Base-by-base conservation (phyloP, 37 sponge, comb jelly and placozoan species). In the Ianthella basta region DNA sequence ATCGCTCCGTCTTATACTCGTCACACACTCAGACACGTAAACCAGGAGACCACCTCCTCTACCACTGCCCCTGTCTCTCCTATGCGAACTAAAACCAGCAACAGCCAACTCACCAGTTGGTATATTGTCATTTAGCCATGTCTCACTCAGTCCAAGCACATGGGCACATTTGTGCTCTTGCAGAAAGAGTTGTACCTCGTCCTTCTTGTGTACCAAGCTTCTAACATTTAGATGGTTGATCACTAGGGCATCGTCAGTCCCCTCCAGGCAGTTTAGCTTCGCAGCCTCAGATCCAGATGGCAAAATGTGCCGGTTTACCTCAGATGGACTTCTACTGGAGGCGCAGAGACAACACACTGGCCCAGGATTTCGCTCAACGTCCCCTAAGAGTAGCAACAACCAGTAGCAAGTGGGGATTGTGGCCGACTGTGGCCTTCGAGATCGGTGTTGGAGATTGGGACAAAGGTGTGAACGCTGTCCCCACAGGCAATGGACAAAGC, bases 11-110 rank as follows among this genome's bases (percentile, higher is more conserved):
- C 83, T 15, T 4, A 83, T 32, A 10, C 55, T 41, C n/a, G 33
- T 83, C 68, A 83, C 41, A n/a, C 66, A 15, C 10, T 83, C 55
- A 15, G 83, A 83, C 0, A 83, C 83, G 66, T 83, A 83, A 23
- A 83, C 83, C 50, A 83, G 0, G 15, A 80, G 5, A 18, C 81
- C 81, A n/a, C n/a, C n/a, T 6, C 81, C 60, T 4, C 81, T 60
- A 33, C 34, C 57, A 34, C 73, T 40, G 36, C 73, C 73, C 39
- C 73, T 72, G 30, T 72, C 73, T 72, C 73, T 33, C 39, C 37
- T 72, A 19, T 34, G 39, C 13, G 30, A 20, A 20, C 12, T 13
- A 33, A 72, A 72, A 33, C 73, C 73, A 15, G 8, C 19, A 8
- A 72, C 30, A 72, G 73, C 73, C 36, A 33, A 5, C 13, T 10